phyloP scores from a whole-genome alignment of 1,140 invertebrate genomes.

The Dreissena polymorpha region DNA sequence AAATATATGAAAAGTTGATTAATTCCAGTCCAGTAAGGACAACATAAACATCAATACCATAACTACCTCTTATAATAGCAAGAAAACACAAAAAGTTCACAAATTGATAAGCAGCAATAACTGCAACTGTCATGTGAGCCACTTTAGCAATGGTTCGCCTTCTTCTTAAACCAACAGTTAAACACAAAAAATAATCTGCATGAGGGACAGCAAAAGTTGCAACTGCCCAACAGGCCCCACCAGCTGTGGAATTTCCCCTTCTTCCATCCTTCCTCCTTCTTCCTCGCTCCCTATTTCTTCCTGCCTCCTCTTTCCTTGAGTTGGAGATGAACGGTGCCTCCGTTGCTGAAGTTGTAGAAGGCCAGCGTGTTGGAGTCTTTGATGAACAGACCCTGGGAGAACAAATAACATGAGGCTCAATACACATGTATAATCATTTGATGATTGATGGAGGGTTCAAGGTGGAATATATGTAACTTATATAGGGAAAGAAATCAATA shows the following conservation, averaged over 20 bases:
- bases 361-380: constrained; percentile 97
- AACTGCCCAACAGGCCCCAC: not conserved
- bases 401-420: constrained; percentile 32
- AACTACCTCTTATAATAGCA: too few relatives aligned
- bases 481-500: too few relatives aligned
- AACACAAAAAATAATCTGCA: not conserved
- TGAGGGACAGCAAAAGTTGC: not conserved
- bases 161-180: not conserved
- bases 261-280: not conserved
- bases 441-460: too few relatives aligned
- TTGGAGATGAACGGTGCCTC: constrained; percentile 92
- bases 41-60: too few relatives aligned
- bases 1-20: too few relatives aligned
- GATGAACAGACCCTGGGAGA: constrained; percentile 95
- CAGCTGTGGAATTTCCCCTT: not conserved
- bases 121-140: too few relatives aligned
- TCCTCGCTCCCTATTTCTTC: constrained; percentile 92
- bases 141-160: not conserved
- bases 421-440: too few relatives aligned
- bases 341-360: constrained; percentile 95
- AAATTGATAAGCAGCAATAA: too few relatives aligned
- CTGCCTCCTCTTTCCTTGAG: constrained; percentile 98
- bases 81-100: too few relatives aligned
- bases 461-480: too few relatives aligned
- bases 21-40: too few relatives aligned